phyloP scores from a whole-genome alignment of 2,113 vertebrate species.

The Nycticryphes semicollaris region DNA sequence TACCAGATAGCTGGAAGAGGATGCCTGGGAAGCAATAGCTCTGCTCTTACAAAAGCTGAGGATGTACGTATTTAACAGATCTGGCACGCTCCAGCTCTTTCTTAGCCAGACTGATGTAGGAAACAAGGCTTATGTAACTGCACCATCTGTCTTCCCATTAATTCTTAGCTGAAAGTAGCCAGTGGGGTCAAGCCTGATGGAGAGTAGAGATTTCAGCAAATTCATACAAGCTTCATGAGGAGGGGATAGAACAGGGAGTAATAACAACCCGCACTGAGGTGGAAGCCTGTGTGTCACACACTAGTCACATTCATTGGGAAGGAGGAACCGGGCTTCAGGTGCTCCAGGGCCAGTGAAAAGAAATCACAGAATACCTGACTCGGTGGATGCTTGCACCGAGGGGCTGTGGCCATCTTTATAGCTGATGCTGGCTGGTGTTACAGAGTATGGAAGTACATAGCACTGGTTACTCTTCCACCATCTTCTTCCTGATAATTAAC shows the following conservation, averaged over 20 bases:
- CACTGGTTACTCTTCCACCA: not conserved
- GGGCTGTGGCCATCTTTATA: no score
- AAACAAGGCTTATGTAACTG: constrained; percentile 45
- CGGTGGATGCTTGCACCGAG: rapidly evolving
- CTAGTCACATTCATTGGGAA: rapidly evolving
- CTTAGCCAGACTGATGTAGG: constrained; percentile 35
- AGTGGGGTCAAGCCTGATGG: not conserved
- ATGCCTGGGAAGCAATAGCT: not conserved
- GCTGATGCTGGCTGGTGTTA: not conserved
- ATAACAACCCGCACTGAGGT: rapidly evolving
- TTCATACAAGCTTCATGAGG: not conserved
- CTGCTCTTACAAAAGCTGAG: not conserved
- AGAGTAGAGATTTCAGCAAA: not conserved
- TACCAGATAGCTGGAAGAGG: not conserved
- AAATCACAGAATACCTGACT: not conserved
- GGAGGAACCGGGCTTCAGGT: not conserved
- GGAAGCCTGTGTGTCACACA: rapidly evolving
- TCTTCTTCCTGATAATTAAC: not conserved
- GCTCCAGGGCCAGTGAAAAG: not conserved
- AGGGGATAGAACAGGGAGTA: not conserved
- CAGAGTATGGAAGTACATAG: rapidly evolving
- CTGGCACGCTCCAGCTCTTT: not conserved
- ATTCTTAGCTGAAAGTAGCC: constrained; percentile 8
- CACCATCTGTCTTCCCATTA: constrained; percentile 52
- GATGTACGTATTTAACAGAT: not conserved